A percentile compares a stretch with the other conserved stretches of the same genome.
These are phyloP conservation scores for Brachionus rotundiformis DNA, from an alignment of 1,140 invertebrate species.

Conservation along the genomic window DNA sequence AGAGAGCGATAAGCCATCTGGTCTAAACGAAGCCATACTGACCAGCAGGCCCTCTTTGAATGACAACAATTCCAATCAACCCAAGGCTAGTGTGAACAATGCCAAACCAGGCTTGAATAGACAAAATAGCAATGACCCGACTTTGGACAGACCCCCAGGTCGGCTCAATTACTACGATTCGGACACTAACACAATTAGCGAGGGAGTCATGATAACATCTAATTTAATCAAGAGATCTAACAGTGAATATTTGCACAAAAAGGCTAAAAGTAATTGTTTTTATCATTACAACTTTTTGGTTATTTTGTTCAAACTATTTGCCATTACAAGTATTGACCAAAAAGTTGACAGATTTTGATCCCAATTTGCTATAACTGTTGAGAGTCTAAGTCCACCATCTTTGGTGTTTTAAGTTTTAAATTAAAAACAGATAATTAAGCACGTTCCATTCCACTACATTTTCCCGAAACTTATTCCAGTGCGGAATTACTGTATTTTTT, in stretches of 20 bases:
- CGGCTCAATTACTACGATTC: conserved; percentile 46
- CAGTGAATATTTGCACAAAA: conserved; percentile 33
- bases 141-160: conserved; percentile 22
- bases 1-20: not conserved
- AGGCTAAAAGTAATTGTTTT: not conserved
- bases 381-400: too few species aligned
- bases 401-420: too few species aligned
- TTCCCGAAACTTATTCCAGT: too few species aligned
- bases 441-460: too few species aligned
- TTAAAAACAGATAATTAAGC: too few species aligned
- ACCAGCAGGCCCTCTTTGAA: not conserved
- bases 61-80: not conserved
- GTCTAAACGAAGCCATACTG: conserved; percentile 1
- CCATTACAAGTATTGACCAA: too few species aligned
- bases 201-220: conserved; percentile 32
- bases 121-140: conserved; percentile 20
- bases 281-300: not conserved
- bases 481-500: too few species aligned
- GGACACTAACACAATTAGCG: conserved; percentile 46
- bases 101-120: not conserved
- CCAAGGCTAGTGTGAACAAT: not conserved
- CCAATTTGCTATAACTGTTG: too few species aligned
- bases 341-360: too few species aligned
- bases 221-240: conserved; percentile 36
- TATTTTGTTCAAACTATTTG: too few species aligned